Percentiles rank a stretch among this genome's conserved stretches.
Conservation (phyloP, 2,888 invertebrate species). For the Enoplolaimus lenunculus region DNA sequence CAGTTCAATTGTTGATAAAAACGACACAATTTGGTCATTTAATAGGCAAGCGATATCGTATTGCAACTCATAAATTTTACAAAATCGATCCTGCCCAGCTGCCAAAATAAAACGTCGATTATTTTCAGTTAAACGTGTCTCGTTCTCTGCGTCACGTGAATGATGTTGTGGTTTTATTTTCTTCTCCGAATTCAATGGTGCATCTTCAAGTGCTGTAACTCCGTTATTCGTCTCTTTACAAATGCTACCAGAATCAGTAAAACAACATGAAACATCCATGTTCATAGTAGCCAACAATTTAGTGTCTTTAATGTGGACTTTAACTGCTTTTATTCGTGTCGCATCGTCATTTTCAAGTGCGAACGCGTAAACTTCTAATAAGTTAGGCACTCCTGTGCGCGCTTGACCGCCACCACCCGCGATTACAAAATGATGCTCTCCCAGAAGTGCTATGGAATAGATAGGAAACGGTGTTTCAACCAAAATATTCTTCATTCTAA, state of each 20-base stretch:
- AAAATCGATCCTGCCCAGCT: conserved; percentile 6
- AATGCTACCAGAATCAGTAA: no score
- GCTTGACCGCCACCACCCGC: conserved; percentile 93
- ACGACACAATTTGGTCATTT: conserved; percentile 13
- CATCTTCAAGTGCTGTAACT: conserved; percentile 20
- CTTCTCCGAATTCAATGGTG: background rate
- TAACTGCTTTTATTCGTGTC: background rate
- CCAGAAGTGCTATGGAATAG: conserved; percentile 74
- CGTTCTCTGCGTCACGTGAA: background rate
- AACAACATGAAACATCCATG: conserved; percentile 34
- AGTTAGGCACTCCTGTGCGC: conserved; percentile 91
- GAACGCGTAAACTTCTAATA: conserved; percentile 52
- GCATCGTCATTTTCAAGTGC: background rate
- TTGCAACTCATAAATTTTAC: conserved; percentile 6
- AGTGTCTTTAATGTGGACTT: conserved; percentile 9
- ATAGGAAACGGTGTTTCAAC: conserved; percentile 49
- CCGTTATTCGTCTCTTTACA: conserved; percentile 21
- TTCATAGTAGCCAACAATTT: conserved; percentile 33
- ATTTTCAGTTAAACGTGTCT: background rate
- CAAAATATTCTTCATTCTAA: background rate
- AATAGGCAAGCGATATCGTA: background rate
- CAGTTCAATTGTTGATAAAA: background rate
- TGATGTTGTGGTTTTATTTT: background rate
- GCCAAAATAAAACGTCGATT: background rate
- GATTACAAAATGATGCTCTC: conserved; percentile 79